Base-by-base conservation (phyloP, 1,140 invertebrate genomes). In the Polypedilum vanderplanki region DNA sequence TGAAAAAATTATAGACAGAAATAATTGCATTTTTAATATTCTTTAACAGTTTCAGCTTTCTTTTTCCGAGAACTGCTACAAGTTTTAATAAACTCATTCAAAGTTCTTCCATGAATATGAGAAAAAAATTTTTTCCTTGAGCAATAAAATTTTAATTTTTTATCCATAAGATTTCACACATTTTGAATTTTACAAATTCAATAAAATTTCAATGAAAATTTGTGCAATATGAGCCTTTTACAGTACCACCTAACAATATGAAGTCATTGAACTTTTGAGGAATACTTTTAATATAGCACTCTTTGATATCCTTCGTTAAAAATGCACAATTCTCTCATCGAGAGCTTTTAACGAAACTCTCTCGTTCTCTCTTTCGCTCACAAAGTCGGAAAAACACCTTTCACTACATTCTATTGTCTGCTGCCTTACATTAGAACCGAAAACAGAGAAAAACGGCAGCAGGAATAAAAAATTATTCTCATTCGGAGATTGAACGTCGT, bases 401-500 rank as follows among this genome's bases (percentile, higher is more conserved):
- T 70, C 65, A 9, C 8, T 20, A 8, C 20, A 18, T n/a, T 70
- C 17, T 18, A 18, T 70, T 22, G 9, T 70, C 20, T 70, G 20
- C 18, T 22, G 65, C 46, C 46, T 57, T 15, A 57, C 15, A 57
- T 57, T 57, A 57, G 46, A 57, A 57, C 46, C 46, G 46, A 57
- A 57, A 57, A 57, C 46, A 57, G 12, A 57, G 46, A 57, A 33
- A 33, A 33, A 33, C 24, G 24, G 24, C 17, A 70, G 65, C 65
- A 22, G 17, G 10, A 70, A 70, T 20, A 17, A 7, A 70, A n/a
- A 18, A 18, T 22, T 8, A 70, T 7, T 20, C 20, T 22, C 65
- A 70, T 70, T 70, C 65, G 65, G 65, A 70, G 65, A 70, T 70
- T 18, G 65, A 20, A 18, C 20, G 65, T 70, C 65, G 65, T 70